A percentile compares a stretch with the other conserved stretches of the same genome.
These are phyloP conservation scores for Drosophila basisetae DNA, from an alignment of 2,888 invertebrate species.

Conservation along the genomic window DNA sequence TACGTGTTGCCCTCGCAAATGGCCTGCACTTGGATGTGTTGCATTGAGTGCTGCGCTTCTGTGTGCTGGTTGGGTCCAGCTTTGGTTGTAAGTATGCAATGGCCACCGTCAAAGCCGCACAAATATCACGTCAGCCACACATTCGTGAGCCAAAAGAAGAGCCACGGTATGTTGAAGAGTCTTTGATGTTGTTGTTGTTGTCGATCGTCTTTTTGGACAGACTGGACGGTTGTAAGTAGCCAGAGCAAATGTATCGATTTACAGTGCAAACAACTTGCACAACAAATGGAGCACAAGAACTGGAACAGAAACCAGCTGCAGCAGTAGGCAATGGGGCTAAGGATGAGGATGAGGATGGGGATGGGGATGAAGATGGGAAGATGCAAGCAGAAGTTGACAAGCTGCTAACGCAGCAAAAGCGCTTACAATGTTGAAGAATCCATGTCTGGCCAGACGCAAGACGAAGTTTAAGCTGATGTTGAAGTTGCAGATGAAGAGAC, in stretches of 20 bases:
- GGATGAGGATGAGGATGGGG: not conserved
- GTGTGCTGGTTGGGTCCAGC: constrained; percentile 38
- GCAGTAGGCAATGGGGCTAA: not conserved
- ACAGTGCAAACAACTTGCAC: constrained; percentile 75
- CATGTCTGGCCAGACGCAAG: constrained; percentile 63
- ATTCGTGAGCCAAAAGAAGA: constrained; percentile 62
- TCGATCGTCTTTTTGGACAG: constrained; percentile 31
- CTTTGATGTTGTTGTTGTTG: constrained; percentile 39
- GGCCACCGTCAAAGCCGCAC: constrained; percentile 74
- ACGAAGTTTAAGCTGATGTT: constrained; percentile 21
- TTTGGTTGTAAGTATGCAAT: constrained; percentile 61
- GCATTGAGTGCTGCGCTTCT: constrained; percentile 23
- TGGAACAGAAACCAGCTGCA: constrained; percentile 52
- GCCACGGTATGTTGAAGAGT: constrained; percentile 31
- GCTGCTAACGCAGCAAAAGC: constrained; percentile 77
- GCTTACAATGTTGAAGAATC: constrained; percentile 75
- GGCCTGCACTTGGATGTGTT: not conserved
- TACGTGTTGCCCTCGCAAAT: constrained; percentile 16
- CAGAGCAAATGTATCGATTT: constrained; percentile 78
- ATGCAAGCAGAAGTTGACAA: constrained; percentile 59
- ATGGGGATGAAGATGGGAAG: constrained; percentile 17
- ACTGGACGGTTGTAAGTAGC: constrained; percentile 65
- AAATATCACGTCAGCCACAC: constrained; percentile 70
- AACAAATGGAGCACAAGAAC: constrained; percentile 72
- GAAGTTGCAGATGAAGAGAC: constrained; percentile 4